Evolutionary conservation across 2,113 vertebrate genomes (phyloP).

Genomic region (Chrysochloris asiatica): DNA sequence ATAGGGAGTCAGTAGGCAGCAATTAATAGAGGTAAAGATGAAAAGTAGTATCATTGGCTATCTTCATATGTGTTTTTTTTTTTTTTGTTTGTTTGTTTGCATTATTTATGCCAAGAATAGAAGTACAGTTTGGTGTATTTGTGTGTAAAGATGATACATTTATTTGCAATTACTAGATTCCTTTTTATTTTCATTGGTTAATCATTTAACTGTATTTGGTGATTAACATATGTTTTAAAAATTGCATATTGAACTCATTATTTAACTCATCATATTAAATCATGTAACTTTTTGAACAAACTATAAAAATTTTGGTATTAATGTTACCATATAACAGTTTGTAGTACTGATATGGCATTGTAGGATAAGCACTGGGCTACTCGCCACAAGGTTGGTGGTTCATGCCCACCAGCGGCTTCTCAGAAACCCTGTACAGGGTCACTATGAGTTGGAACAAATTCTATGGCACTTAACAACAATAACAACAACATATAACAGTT

Average conservation of each 20-base stretch:
- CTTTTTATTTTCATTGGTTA: no score
- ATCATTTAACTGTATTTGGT: slow-evolving; percentile 2
- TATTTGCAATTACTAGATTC: neutral
- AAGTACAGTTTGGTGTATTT: neutral
- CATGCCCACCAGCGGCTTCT: no score
- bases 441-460: no score
- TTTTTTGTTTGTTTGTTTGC: no score
- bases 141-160: neutral
- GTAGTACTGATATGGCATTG: no score
- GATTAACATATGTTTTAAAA: slow-evolving; percentile 3
- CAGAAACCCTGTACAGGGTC: no score
- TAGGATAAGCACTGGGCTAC: no score
- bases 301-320: no score
- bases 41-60: neutral
- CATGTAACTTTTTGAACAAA: neutral
- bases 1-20: neutral
- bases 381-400: no score
- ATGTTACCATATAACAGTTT: no score
- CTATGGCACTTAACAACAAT: no score
- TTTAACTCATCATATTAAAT: neutral
- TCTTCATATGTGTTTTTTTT: neutral
- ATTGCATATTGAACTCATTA: neutral
- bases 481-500: no score
- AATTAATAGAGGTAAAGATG: neutral
- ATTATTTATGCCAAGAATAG: neutral